Conservation (phyloP, 2,888 invertebrate genomes). For the Spisula subtruncata region DNA sequence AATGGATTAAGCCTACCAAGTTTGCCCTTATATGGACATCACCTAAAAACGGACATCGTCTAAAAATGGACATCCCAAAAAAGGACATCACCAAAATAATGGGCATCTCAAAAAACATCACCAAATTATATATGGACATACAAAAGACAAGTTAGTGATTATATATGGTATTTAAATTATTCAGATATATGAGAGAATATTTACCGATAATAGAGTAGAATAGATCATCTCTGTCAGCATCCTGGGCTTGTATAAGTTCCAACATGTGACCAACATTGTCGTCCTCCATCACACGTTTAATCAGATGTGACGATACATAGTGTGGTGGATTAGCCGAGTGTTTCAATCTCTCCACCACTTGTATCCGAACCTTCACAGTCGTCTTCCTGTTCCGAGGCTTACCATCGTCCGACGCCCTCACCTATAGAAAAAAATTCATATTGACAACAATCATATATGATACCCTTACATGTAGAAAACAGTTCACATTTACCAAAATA, state of each 20-base stretch:
- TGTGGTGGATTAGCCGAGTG: constrained; percentile 89
- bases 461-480: no score
- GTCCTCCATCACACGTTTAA: constrained; percentile 86
- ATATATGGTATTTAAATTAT: no score
- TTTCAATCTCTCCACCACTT: constrained; percentile 79
- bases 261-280: constrained; percentile 96
- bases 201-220: constrained; percentile 95
- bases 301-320: constrained; percentile 89
- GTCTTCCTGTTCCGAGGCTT: constrained; percentile 74
- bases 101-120: no score
- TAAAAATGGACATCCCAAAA: neutral
- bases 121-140: no score
- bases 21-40: neutral
- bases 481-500: no score
- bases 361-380: constrained; percentile 88
- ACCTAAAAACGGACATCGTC: neutral
- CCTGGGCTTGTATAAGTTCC: constrained; percentile 94
- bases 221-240: constrained; percentile 95
- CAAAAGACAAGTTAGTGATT: no score
- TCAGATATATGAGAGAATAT: constrained; percentile 48
- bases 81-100: no score
- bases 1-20: neutral
- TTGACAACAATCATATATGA: no score
- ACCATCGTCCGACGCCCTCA: constrained; percentile 82
- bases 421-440: constrained; percentile 62